Base-by-base conservation (phyloP, 1,140 invertebrate genomes). In the Cylas formicarius region DNA sequence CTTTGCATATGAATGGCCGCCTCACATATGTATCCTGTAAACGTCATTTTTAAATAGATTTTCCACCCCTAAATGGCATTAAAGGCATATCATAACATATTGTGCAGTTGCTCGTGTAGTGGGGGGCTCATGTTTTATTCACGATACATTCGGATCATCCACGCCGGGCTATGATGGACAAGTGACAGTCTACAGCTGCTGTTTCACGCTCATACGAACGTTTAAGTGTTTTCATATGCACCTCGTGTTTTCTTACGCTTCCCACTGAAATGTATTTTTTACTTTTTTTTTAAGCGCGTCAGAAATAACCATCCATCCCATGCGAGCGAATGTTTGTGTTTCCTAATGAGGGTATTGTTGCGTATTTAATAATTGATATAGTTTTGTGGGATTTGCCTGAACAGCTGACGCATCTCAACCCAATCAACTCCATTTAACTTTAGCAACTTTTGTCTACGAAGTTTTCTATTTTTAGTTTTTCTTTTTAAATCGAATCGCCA, bases 41-140 rank as follows among this genome's bases (percentile, higher is more conserved):
- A 63, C 55, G 62, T 64, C 62, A 62, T 54, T 55, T 59, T 64
- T 61, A 59, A 62, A 60, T 61, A 59, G 56, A 52, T 55, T 58
- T 56, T 54, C 52, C 55, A 50, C 56, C 59, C 60, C 57, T 53
- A 57, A 54, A 62, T 55, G 50, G 52, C 52, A 58, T 53, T 53
- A 55, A 56, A 56, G 55, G 55, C 50, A 53, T 60, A 61, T 61
- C 57, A 61, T 62, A 58, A 59, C 55, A 55, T 44, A 60, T 61
- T 60, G 52, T 60, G 49, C 23, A 34, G 19, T 27, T 58, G 57
- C 58, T 60, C 58, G 52, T 58, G 52, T 57, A 61, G 53, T 50
- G 57, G 57, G 58, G 57, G 50, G 42, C 45, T 48, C 29, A 55
- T 61, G 56, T 53, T 57, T 63, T 61, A 63, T 63, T 61, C 61